Base-by-base conservation (phyloP, 2,797 vertebrate genomes). In the Cynopterus sphinx region DNA sequence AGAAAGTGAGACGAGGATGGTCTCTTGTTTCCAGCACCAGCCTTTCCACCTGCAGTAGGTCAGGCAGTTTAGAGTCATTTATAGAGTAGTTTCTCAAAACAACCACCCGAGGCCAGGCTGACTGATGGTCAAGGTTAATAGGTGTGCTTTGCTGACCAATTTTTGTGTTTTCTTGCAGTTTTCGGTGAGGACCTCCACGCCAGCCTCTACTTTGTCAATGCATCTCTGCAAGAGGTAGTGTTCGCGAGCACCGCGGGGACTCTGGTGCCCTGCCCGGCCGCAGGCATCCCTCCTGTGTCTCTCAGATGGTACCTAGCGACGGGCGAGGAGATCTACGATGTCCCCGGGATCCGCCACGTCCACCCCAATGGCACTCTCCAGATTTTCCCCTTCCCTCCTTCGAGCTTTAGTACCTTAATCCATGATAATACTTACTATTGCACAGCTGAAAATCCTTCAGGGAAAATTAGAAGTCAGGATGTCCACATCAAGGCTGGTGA, bases 221-320 rank as follows among this genome's bases (percentile, higher is more conserved):
- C 99, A 99, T 99, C 99, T 99, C 98, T 99, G 99, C 99, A 99
- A 99, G 99, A 99, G 99, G 99, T 99, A 99, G 99, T 99, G 99
- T 99, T 99, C 98, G 99, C 99, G 98, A 99, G 99, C 99, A 99
- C 99, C 98, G 99, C 99, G 98, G 99, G 99, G 99, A 99, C 99
- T 49, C 97, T 99, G 98, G 99, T 99, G 99, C 99, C 99, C 99
- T 99, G 99, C 99, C 99, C 99, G 41, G 99, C 99, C 96, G 99
- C 99, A 97, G 99, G 99, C 86, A 99, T 99, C 75, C 98, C 99
- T 96, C 99, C 99, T 95, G 99, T 99, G 98, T 99, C 99, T 96
- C 99, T 99, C 98, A 99, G 99, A 99, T 99, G 99, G 99, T 99
- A 99, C 98, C 99, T 99, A 98, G 99, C 99, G 94, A 99, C 99